A percentile compares a stretch with the other conserved stretches of the same genome.
phyloP scores from a whole-genome alignment of 1,140 invertebrate species.

The Caenorhabditis remanei region DNA sequence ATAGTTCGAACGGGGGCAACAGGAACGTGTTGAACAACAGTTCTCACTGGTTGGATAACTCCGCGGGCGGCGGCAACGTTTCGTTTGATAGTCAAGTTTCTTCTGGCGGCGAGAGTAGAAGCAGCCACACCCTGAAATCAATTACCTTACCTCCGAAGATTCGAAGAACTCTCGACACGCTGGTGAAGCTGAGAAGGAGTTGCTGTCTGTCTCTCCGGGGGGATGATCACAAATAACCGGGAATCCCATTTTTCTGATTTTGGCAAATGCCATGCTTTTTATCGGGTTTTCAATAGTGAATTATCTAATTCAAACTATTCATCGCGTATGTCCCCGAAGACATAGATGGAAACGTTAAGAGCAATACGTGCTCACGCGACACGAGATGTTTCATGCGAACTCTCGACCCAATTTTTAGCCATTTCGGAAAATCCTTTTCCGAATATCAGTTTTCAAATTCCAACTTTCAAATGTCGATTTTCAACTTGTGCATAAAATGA shows the following conservation, averaged over 20 bases:
- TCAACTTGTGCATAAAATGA: conserved; percentile 6
- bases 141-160: conserved; percentile 43
- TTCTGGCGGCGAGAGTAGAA: conserved; percentile 32
- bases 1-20: conserved; percentile 4
- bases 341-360: neutral
- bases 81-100: neutral
- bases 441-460: neutral
- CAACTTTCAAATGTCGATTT: neutral
- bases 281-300: conserved; percentile 52
- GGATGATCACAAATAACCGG: neutral
- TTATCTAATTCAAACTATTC: conserved; percentile 5
- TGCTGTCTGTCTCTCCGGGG: conserved; percentile 32
- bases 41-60: conserved; percentile 7
- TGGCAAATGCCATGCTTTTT: neutral
- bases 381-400: conserved; percentile 7
- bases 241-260: neutral
- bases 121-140: conserved; percentile 44
- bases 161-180: conserved; percentile 46
- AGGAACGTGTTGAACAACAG: conserved; percentile 1
- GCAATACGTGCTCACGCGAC: neutral
- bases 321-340: neutral
- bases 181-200: conserved; percentile 25
- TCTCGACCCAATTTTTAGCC: conserved; percentile 46
- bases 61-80: neutral
- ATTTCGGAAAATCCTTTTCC: neutral